These are phyloP conservation scores for Harpegnathos saltator DNA, from an alignment of 1,140 invertebrate species.

Conservation along the genomic window DNA sequence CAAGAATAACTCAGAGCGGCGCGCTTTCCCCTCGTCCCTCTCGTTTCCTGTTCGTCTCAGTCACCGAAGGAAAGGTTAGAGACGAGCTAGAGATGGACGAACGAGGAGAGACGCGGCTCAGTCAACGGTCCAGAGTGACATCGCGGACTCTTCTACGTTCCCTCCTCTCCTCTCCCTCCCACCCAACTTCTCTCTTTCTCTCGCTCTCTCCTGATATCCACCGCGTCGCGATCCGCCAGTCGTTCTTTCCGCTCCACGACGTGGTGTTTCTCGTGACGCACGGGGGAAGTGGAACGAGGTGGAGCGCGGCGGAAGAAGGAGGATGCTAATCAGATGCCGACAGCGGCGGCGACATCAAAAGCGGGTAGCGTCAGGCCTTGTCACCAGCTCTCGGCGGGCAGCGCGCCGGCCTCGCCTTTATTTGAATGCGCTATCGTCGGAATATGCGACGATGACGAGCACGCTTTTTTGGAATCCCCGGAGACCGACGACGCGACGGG, in stretches of 20 bases:
- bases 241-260: constrained; percentile 28
- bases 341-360: constrained; percentile 84
- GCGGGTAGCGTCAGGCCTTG: constrained; percentile 80
- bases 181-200: too few species aligned
- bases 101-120: constrained; percentile 77
- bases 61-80: constrained; percentile 71
- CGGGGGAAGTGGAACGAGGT: constrained; percentile 44
- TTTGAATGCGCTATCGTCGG: constrained; percentile 81
- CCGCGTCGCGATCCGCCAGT: constrained; percentile 35
- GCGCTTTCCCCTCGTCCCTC: constrained; percentile 45
- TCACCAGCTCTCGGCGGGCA: constrained; percentile 75
- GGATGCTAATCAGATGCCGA: constrained; percentile 86
- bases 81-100: constrained; percentile 79
- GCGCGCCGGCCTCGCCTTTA: constrained; percentile 74
- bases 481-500: constrained; percentile 23
- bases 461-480: constrained; percentile 59
- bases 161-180: too few species aligned
- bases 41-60: constrained; percentile 27
- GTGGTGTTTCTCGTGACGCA: constrained; percentile 35
- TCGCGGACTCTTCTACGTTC: constrained; percentile 60
- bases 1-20: constrained; percentile 81
- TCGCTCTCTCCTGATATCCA: constrained; percentile 39
- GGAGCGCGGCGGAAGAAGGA: constrained; percentile 53
- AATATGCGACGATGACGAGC: constrained; percentile 74
- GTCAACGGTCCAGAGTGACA: constrained; percentile 75